Conservation (phyloP, 2,113 vertebrate species). For the Hystrix brachyura region DNA sequence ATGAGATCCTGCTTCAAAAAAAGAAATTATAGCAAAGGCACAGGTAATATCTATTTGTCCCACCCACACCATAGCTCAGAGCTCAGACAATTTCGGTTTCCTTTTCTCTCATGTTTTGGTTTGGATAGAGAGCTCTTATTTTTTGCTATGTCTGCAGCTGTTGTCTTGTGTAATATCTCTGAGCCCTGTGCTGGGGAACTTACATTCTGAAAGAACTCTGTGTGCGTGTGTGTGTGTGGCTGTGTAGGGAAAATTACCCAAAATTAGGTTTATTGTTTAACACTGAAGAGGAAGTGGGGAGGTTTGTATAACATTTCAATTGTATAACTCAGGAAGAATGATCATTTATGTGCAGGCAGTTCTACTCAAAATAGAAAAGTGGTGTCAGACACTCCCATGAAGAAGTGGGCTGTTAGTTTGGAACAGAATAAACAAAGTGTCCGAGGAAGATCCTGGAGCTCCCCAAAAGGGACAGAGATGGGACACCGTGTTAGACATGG, state of each 20-base stretch:
- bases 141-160: not conserved
- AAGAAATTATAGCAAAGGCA: slow-evolving; percentile 21
- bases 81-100: slow-evolving; percentile 39
- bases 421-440: slow-evolving; percentile 49
- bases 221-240: not conserved
- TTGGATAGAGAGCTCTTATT: slow-evolving; percentile 20
- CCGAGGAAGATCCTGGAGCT: not conserved
- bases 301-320: slow-evolving; percentile 64
- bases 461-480: not conserved
- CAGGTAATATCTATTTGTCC: slow-evolving; percentile 51
- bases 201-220: not conserved
- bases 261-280: slow-evolving; percentile 55
- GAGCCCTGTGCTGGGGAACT: not conserved
- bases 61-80: not conserved
- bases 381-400: slow-evolving; percentile 18
- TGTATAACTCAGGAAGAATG: slow-evolving; percentile 50
- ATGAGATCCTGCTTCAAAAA: not conserved
- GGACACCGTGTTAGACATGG: not conserved
- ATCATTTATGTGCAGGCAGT: slow-evolving; percentile 36
- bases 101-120: slow-evolving; percentile 46
- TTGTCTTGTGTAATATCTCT: slow-evolving; percentile 51
- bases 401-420: slow-evolving; percentile 52
- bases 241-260: not conserved
- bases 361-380: slow-evolving; percentile 57
- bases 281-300: slow-evolving; percentile 51